Percentiles rank a stretch among this genome's conserved stretches.
phyloP scores from a whole-genome alignment of 2,888 invertebrate species.

The Cephus sareptanus region DNA sequence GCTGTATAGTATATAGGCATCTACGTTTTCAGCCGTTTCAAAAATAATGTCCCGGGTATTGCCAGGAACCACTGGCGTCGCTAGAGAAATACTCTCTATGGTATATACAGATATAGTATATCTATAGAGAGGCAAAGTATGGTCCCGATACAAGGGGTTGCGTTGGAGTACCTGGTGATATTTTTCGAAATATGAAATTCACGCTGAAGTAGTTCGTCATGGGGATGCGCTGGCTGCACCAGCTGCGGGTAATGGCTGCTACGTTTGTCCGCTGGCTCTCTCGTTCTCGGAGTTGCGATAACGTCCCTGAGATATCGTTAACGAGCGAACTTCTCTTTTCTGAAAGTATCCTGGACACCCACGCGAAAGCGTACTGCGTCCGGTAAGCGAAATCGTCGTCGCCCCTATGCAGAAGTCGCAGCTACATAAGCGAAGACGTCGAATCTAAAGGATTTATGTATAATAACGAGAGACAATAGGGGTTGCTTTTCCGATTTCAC shows the following conservation, averaged over 20 bases:
- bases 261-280: constrained; percentile 3
- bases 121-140: not conserved
- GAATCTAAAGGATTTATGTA: constrained; percentile 1
- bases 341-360: too few relatives aligned
- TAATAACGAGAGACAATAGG: constrained; percentile 1
- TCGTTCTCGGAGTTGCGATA: not conserved
- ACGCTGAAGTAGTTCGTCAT: constrained; percentile 45
- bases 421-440: not conserved
- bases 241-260: constrained; percentile 49
- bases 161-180: constrained; percentile 32
- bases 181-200: constrained; percentile 55
- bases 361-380: too few relatives aligned
- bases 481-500: too few relatives aligned
- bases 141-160: not conserved
- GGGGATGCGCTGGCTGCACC: constrained; percentile 32
- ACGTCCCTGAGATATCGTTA: not conserved
- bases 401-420: not conserved
- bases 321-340: not conserved
- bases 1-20: too few relatives aligned
- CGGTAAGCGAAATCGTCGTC: too few relatives aligned
- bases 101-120: not conserved
- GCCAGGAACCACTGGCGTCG: not conserved
- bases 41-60: constrained; percentile 22
- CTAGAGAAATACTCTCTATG: not conserved
- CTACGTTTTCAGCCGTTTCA: constrained; percentile 14